These are phyloP conservation scores for Coluber constrictor DNA, from an alignment of 2,797 vertebrate genomes.

Conservation along the genomic window DNA sequence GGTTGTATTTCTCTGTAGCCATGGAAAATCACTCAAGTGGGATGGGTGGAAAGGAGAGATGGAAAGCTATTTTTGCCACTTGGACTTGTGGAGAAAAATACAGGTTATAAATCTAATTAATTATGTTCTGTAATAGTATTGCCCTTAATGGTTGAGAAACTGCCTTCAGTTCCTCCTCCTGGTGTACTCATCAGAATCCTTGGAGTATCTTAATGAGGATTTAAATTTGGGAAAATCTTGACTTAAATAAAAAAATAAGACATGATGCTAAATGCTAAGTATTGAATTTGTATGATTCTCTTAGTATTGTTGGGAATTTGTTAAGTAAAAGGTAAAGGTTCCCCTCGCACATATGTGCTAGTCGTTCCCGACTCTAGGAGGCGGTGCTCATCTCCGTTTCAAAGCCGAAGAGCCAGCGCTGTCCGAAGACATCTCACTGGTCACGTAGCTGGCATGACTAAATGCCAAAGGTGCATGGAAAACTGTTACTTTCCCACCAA, in stretches of 20 bases:
- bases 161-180: not conserved
- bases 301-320: not conserved
- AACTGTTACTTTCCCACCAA: too few relatives aligned
- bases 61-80: not conserved
- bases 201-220: not conserved
- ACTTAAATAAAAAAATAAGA: not conserved
- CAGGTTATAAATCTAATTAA: not conserved
- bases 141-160: not conserved
- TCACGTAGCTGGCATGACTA: too few relatives aligned
- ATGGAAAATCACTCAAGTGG: not conserved
- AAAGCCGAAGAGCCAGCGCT: too few relatives aligned
- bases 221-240: not conserved
- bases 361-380: too few relatives aligned
- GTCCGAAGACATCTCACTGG: too few relatives aligned
- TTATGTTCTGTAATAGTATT: not conserved
- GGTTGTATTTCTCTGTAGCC: not conserved
- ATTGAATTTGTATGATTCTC: not conserved
- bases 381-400: too few relatives aligned
- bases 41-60: not conserved
- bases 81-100: not conserved
- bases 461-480: fast-evolving
- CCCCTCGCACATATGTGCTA: too few relatives aligned
- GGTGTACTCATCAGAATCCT: not conserved
- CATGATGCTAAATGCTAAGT: not conserved
- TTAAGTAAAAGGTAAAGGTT: not conserved